Base-by-base conservation (phyloP, 2,113 vertebrate genomes). In the Lycaon pictus region DNA sequence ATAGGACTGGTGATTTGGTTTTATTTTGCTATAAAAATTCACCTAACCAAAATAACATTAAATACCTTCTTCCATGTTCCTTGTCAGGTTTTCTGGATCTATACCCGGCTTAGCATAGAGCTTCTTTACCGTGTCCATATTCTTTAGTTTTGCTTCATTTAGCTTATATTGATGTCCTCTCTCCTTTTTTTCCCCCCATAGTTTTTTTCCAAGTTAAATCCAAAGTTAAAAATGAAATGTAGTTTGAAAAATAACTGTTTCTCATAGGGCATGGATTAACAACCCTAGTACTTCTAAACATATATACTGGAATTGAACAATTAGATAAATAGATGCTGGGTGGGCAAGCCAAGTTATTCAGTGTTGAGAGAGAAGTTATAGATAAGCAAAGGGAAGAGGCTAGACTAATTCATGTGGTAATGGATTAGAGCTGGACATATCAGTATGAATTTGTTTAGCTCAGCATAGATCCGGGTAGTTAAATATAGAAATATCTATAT, bases 1-100 rank as follows among this genome's bases (percentile, higher is more conserved):
- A 25, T 5, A 5, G 16, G 19, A n/a, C 11, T 67, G 10, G n/a
- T 63, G 29, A 53, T 35, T 32, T 92, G 22, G 0, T 65, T 76
- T 86, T 88, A 74, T 84, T 56, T 98, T 88, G 86, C 17, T 65
- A 17, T 63, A 51, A 71, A 48, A 56, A n/a, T 20, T 37, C 63
- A 58, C 3, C 22, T n/a, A 81, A 35, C 69, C 29, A 81, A 67
- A 84, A 37, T 86, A 60, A 65, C 7, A 17, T 74, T 84, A 23
- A 15, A 6, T n/a, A 48, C 7, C 9, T 65, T 60, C 9, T 62
- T 90, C 7, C 27, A 29, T 53, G 10, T 80, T 67, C 10, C 82
- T 37, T 32, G 32, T 51, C 19, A 74, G 3, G 17, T 77, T 65
- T 86, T 6, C 25, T 76, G 5, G 17, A 25, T 91, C 12, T 91